Percentiles rank a stretch among this genome's conserved stretches.
These are phyloP conservation scores for Limnodromus scolopaceus DNA, from an alignment of 2,797 vertebrate genomes.

Conservation along the genomic window DNA sequence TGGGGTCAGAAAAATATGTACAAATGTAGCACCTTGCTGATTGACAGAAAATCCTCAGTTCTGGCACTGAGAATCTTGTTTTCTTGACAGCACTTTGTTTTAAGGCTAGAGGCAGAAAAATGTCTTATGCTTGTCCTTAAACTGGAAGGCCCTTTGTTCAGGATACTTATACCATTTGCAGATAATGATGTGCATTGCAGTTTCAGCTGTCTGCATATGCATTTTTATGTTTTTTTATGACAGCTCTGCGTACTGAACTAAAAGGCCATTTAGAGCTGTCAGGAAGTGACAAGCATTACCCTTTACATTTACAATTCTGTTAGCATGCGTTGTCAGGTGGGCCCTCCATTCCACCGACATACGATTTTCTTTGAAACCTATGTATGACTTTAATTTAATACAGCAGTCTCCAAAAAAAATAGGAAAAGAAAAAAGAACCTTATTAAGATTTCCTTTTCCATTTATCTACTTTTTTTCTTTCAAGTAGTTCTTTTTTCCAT, in stretches of 20 bases:
- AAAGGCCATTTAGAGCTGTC: slow-evolving; percentile 89
- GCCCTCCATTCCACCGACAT: slow-evolving; percentile 83
- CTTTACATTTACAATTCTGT: slow-evolving; percentile 89
- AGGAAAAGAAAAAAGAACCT: slow-evolving; percentile 64
- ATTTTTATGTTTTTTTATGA: slow-evolving; percentile 89
- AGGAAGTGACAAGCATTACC: slow-evolving; percentile 89
- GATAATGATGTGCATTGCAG: slow-evolving; percentile 87
- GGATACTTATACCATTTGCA: slow-evolving; percentile 88
- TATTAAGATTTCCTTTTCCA: slow-evolving; percentile 81
- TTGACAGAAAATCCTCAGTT: slow-evolving; percentile 85
- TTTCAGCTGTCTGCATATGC: slow-evolving; percentile 88
- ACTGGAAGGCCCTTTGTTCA: slow-evolving; percentile 85
- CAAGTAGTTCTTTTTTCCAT: slow-evolving; percentile 44
- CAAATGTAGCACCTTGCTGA: slow-evolving; percentile 83
- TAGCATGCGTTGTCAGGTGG: slow-evolving; percentile 84
- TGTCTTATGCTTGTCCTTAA: slow-evolving; percentile 85
- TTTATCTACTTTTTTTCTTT: slow-evolving; percentile 76
- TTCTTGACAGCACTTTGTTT: slow-evolving; percentile 89
- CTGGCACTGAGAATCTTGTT: slow-evolving; percentile 83
- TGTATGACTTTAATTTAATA: slow-evolving; percentile 90
- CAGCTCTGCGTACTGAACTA: slow-evolving; percentile 87
- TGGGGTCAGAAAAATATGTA: slow-evolving; percentile 86
- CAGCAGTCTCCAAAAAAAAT: slow-evolving; percentile 79
- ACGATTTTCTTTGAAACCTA: slow-evolving; percentile 85
- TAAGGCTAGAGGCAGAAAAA: slow-evolving; percentile 86